Base-by-base conservation (phyloP, 2,113 vertebrate genomes). In the Enhydra lutris region DNA sequence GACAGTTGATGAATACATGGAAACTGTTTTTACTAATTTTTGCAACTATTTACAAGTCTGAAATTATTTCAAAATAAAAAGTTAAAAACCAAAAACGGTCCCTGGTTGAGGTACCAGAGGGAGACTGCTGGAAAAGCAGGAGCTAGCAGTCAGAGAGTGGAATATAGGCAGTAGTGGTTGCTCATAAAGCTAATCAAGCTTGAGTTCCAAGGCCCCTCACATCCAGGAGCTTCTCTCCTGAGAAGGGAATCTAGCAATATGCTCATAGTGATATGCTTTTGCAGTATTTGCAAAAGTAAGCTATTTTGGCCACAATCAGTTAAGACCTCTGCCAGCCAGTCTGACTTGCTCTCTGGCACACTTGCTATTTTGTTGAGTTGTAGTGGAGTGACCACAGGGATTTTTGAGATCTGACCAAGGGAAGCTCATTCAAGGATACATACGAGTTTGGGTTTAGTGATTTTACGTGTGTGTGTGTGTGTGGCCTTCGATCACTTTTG, bases 161-260 rank as follows among this genome's bases (percentile, higher is more conserved):
- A 21, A 50, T 4, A 2, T n/a, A 55, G 31, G 3, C 1, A 69
- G 7, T 2, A 20, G 15, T 3, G 1, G 1, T 31, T 59, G 39
- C 15, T 47, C 26, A 14, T 14, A 26, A 63, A 50, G 36, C 23
- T 14, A 23, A 29, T n/a, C 29, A 29, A 55, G 23, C 20, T n/a
- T 55, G 23, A 39, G 24, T 59, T 63, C 23, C 15, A 39, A 20
- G 21, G 15, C 7, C 29, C 36, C 8, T 91, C 3, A 39, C 14
- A 17, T 76, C 31, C 2, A 63, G 50, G 31, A 39, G n/a, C 31
- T 95, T 36, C 26, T 24, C 14, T 71, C 23, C n/a, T 20, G 3
- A 36, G 47, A 23, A 12, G 5, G 15, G 13, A 3, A 34, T 63
- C 50, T 21, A 63, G 23, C 15, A 18, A 23, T 45, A 47, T 6